Base-by-base conservation (phyloP, 2,797 vertebrate species). In the Myotis planiceps region DNA sequence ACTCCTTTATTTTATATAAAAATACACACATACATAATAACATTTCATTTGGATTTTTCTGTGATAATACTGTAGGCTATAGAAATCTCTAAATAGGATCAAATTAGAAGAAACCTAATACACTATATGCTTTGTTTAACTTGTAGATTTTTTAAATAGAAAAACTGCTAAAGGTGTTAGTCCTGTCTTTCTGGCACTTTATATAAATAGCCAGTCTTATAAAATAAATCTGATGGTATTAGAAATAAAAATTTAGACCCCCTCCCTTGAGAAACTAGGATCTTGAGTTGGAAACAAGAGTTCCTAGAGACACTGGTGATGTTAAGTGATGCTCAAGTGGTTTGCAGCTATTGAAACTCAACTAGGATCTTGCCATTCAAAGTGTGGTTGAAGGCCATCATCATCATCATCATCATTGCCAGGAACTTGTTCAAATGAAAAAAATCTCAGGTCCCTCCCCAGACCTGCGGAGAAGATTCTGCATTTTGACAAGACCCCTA, bases 141-240 rank as follows among this genome's bases (percentile, higher is more conserved):
- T 58, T 74, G 53, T 60, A 60, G 58, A 60, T 90, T 82, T 51
- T 29, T 82, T 16, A 9, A 88, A 74, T 78, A 86, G 63, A 71
- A 86, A 69, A 63, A 27, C 25, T 53, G 12, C 9, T 53, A 49
- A 90, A 47, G 14, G 0, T 49, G n/a, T 89, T 83, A 42, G 16
- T 25, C 78, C 29, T 92, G 18, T 87, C 60, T 93, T 84, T 90
- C n/a, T 96, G 89, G 19, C 1, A 95, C 15, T 92, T 93, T 66
- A 60, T 1, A 0, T 42, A 72, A 65, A 25, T 37, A 78, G n/a
- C 0, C 6, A 45, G 32, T 58, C 93, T 90, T 88, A 7, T 81
- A 79, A 95, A 93, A 58, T 29, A 82, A 60, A 65, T 32, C 9
- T 58, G 21, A 71, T 49, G 18, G 1, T 74, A 58, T 39, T 25